These are phyloP conservation scores for Helicoverpa armigera DNA, from an alignment of 1,140 invertebrate genomes.

Conservation along the genomic window DNA sequence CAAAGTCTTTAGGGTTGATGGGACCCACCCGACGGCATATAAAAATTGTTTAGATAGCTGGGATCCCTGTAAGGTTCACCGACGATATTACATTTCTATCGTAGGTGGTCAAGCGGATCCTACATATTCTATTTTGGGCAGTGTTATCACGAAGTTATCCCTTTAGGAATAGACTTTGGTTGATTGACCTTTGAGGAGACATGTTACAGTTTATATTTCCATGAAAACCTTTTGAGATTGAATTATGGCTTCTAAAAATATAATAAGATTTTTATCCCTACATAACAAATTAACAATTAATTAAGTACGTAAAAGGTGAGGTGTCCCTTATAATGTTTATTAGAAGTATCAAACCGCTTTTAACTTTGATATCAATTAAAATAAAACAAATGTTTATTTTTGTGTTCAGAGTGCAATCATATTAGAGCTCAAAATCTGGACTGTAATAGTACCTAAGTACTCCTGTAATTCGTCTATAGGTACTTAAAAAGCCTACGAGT, in stretches of 20 bases:
- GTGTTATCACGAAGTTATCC: conserved; percentile 23
- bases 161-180: neutral
- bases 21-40: neutral
- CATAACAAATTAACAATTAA: too few species aligned
- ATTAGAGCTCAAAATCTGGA: too few species aligned
- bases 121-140: conserved; percentile 13
- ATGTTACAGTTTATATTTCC: neutral
- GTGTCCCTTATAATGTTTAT: too few species aligned
- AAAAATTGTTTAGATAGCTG: neutral
- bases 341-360: too few species aligned
- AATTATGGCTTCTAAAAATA: too few species aligned
- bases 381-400: too few species aligned
- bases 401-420: too few species aligned
- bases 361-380: too few species aligned
- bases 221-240: too few species aligned
- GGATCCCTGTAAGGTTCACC: neutral
- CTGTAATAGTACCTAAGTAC: neutral
- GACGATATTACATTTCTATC: conserved; percentile 8
- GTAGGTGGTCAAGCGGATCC: conserved; percentile 3
- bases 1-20: conserved; percentile 4
- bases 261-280: too few species aligned
- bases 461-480: neutral
- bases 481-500: neutral
- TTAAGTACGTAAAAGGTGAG: too few species aligned
- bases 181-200: neutral